Base-by-base conservation (phyloP, 2,797 vertebrate genomes). In the Neosalanx taihuensis region DNA sequence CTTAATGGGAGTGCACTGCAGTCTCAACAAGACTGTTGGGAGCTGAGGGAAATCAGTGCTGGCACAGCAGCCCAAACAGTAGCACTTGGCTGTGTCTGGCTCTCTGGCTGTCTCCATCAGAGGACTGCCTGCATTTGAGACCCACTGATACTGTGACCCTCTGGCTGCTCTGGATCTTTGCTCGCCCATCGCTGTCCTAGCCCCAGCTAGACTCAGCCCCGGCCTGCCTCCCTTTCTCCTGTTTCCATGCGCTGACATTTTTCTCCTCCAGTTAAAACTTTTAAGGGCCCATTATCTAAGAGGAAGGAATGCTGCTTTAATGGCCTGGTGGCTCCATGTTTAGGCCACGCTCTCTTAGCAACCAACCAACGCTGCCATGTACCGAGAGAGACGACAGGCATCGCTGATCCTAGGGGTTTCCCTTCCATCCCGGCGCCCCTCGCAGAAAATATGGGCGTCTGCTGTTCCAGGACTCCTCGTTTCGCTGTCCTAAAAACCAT, bases 231-330 rank as follows among this genome's bases (percentile, higher is more conserved):
- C 83, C 26, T 41, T 53, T 57, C 57, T 30, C 60, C 88, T 82
- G 82, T 89, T 89, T 92, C 88, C 86, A 87, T 87, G 83, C 82
- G 56, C 78, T 92, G 90, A 91, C 85, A 89, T 92, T 93, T 94
- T 92, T 92, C 91, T 91, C 86, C 85, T 86, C 85, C 90, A 81
- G 83, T 92, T 93, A 92, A 92, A 91, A 84, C 76, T 89, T 92
- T 93, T 90, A 93, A 90, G 86, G 89, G 84, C 85, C 88, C 85
- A 88, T 91, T 90, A 92, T 92, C 90, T 89, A 82, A 88, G 84
- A 81, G 85, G 85, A 90, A 91, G 87, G 88, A 92, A 93, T 91
- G 89, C 65, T 90, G 82, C 80, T 92, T 89, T 92, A 92, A 90
- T 91, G 86, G 89, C 89, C 85, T 85, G 86, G 88, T 85, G 84